These are phyloP conservation scores for Phytoseiulus persimilis DNA, from an alignment of 2,888 invertebrate genomes.

Conservation along the genomic window DNA sequence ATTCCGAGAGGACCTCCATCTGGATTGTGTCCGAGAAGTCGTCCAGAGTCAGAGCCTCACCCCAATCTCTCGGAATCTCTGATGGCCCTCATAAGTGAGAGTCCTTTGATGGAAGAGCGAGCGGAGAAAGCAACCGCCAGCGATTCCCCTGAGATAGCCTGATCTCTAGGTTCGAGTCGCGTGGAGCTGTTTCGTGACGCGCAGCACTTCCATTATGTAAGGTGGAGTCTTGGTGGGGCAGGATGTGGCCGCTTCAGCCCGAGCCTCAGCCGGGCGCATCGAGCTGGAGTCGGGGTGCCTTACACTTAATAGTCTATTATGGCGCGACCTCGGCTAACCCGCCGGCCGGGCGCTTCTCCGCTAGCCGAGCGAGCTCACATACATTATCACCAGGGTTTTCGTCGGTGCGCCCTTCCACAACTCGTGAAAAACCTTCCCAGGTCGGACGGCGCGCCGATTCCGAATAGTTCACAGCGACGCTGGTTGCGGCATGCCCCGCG, in stretches of 20 bases:
- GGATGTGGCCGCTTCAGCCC: neutral
- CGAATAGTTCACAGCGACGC: neutral
- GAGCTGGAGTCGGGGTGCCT: neutral
- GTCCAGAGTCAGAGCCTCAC: too few relatives aligned
- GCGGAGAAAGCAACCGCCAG: neutral
- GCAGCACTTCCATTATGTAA: neutral
- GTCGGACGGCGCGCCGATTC: neutral
- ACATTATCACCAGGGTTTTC: neutral
- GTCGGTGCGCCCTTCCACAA: neutral
- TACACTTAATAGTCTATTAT: constrained; percentile 5
- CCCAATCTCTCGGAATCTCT: neutral
- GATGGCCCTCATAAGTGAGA: neutral
- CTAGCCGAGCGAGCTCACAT: neutral
- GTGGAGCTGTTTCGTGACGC: neutral
- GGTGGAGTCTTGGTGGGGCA: neutral
- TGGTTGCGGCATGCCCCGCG: constrained; percentile 5
- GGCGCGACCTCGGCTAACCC: neutral
- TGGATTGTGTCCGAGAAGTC: too few relatives aligned
- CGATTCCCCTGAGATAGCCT: neutral
- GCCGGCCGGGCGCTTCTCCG: neutral
- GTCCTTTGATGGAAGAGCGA: neutral
- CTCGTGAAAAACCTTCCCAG: neutral
- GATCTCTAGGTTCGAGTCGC: neutral
- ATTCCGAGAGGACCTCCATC: too few relatives aligned
- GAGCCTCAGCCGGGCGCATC: neutral